Evolutionary conservation across 2,113 vertebrate species (phyloP), one percentile per base, ranked within the genome.

Genomic region (Neolamprologus fasciatus): DNA sequence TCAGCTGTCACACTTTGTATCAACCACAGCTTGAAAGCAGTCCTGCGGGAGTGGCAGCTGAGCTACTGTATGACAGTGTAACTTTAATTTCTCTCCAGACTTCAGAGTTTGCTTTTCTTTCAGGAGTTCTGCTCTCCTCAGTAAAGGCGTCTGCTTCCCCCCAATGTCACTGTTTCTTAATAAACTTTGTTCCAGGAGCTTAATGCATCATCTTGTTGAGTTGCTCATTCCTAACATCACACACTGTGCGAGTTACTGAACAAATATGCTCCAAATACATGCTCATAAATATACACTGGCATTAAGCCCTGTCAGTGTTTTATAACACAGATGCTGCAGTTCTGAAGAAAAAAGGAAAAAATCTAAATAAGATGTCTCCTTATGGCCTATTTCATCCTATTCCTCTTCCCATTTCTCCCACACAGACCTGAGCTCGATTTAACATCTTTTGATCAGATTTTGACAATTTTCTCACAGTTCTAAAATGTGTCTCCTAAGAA

Each of bases 11-110:
- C 68, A 86, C 51, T 57, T 83, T 84, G 23, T 81, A 66, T 81
- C 87, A 85, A 81, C 83, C 83, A 53, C 61, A 88, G 83, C 81
- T 89, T 5, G 35, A 91, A 83, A 87, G 40, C 58, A 23, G n/a
- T 23, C 21, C 50, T 19, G 40, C 28, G 45, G 54, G 40, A 83
- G 53, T 11, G 28, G 63, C 53, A 81, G 19, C 40, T 68, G 86
- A 76, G 63, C 63, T 50, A 19, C 89, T 83, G 33, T 66, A 86
- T 86, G 85, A 90, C 92, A 91, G 28, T 2, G 28, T 81, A 40
- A 61, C n/a, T 79, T 76, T 28, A 61, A 35, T 76, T 66, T 58
- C 63, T 51, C 81, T 79, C 26, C 54, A 81, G 40, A 57, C 19
- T 50, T 61, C 84, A 23, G 5, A 68, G 73, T 87, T 81, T 51